phyloP scores from a whole-genome alignment of 2,888 invertebrate species.

The Epistrophe grossulariae region DNA sequence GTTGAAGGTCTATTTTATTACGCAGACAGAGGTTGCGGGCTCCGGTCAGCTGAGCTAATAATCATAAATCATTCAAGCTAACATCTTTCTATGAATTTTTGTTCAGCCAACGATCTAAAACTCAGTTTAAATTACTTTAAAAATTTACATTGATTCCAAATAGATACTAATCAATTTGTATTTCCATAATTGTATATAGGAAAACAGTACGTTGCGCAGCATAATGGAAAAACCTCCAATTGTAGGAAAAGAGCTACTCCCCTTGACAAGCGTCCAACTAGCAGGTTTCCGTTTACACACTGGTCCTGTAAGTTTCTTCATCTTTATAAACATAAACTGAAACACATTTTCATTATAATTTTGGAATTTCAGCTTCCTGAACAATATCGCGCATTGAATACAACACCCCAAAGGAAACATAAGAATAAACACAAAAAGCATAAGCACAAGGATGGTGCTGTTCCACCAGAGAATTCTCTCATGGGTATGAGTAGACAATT shows the following conservation, averaged over 20 bases:
- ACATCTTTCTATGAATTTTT: too few relatives aligned
- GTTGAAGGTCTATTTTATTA: too few relatives aligned
- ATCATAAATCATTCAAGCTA: too few relatives aligned
- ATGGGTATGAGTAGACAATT: constrained; percentile 85
- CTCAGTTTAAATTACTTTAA: too few relatives aligned
- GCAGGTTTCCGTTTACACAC: constrained; percentile 97
- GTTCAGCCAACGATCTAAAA: too few relatives aligned
- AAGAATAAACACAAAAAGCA: constrained; percentile 98
- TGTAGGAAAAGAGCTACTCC: constrained; percentile 94
- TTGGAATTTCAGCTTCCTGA: constrained; percentile 90
- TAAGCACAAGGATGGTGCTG: constrained; percentile 94
- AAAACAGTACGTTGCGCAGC: constrained; percentile 94
- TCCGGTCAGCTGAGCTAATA: too few relatives aligned
- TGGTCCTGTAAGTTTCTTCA: constrained; percentile 87
- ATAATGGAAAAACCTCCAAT: constrained; percentile 98
- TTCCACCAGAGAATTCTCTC: constrained; percentile 90
- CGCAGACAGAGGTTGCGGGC: too few relatives aligned
- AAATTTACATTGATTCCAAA: too few relatives aligned
- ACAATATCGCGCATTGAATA: constrained; percentile 96
- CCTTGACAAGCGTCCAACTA: constrained; percentile 93
- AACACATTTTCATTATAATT: neutral
- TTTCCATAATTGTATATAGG: constrained; percentile 81
- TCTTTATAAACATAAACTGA: neutral
- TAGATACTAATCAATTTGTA: neutral
- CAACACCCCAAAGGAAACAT: constrained; percentile 95